Evolutionary conservation across 1,140 invertebrate genomes (phyloP).

Genomic region (Paramacrobiotus metropolitanus): DNA sequence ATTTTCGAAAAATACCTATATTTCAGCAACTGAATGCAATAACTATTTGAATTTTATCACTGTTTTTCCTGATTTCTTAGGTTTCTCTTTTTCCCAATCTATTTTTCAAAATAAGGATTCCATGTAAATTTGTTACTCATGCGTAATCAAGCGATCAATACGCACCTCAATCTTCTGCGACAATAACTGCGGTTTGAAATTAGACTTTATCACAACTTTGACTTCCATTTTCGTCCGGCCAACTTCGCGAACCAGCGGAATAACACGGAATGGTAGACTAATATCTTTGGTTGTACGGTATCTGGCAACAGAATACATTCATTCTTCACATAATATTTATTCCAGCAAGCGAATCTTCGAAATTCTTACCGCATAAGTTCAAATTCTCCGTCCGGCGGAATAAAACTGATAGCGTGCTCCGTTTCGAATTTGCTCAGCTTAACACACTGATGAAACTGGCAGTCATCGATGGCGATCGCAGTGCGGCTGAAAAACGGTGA

Average conservation of each 20-base stretch:
- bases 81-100: too few relatives aligned
- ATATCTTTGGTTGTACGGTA: slow-evolving; percentile 99
- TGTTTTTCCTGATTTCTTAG: too few relatives aligned
- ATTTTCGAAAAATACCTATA: too few relatives aligned
- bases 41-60: too few relatives aligned
- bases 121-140: slow-evolving; percentile 5
- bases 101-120: slow-evolving; percentile 1
- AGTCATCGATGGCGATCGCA: slow-evolving; percentile 96
- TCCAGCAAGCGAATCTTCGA: too few relatives aligned
- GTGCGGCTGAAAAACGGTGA: slow-evolving; percentile 22
- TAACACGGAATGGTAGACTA: slow-evolving; percentile 93
- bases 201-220: slow-evolving; percentile 97
- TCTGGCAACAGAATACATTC: slow-evolving; percentile 26
- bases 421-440: slow-evolving; percentile 99
- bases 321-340: too few relatives aligned
- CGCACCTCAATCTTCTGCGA: slow-evolving; percentile 88
- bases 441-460: slow-evolving; percentile 99
- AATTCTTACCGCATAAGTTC: slow-evolving; percentile 93
- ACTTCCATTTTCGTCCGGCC: slow-evolving; percentile 99
- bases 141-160: slow-evolving; percentile 2
- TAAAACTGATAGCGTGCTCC: slow-evolving; percentile 98
- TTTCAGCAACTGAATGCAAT: too few relatives aligned
- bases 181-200: slow-evolving; percentile 89
- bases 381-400: slow-evolving; percentile 98
- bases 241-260: slow-evolving; percentile 88